Base-by-base conservation (phyloP, 2,888 invertebrate genomes). In the Junonia oenone region DNA sequence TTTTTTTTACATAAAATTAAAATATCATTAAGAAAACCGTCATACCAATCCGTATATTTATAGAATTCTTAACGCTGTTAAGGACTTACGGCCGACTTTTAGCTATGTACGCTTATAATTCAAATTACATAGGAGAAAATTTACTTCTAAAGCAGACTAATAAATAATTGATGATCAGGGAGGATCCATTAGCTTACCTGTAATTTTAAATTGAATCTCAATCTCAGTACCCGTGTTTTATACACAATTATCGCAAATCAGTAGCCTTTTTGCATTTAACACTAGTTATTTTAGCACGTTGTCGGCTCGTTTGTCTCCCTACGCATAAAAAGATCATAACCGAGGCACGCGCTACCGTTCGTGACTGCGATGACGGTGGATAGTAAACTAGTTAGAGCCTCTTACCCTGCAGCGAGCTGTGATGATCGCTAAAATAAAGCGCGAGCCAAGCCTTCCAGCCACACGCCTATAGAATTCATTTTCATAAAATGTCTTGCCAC, bases 321-420 rank as follows among this genome's bases (percentile, higher is more conserved):
- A n/a, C 26, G 31, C 45, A 47, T 48, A 55, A 55, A 55, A 55
- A 38, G n/a, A 40, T 56, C 46, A 54, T 58, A 50, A 57, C 29
- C 19, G 17, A 54, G 46, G 46, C 51, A 61, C 51, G 59, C 59
- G 59, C 59, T 59, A 59, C 61, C 56, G 56, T 56, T 49, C 56
- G 59, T 57, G 62, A 57, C 59, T 55, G 37, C 35, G 59, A 59
- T 62, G 56, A 55, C 37, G 52, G 40, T 26, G 51, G 62, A 59
- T 59, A 45, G 45, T 31, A 35, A 56, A 53, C 45, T 40, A 51
- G 53, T 52, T 51, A 45, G 9, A 26, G 37, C 48, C 43, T 37
- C 14, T 50, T 55, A 37, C 49, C 54, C 52, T 45, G 38, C 43
- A 45, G 45, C 37, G 27, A 14, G 37, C 45, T 27, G 8, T 33